Conservation (phyloP, 2,113 vertebrate species). For the Syngnathus floridae region DNA sequence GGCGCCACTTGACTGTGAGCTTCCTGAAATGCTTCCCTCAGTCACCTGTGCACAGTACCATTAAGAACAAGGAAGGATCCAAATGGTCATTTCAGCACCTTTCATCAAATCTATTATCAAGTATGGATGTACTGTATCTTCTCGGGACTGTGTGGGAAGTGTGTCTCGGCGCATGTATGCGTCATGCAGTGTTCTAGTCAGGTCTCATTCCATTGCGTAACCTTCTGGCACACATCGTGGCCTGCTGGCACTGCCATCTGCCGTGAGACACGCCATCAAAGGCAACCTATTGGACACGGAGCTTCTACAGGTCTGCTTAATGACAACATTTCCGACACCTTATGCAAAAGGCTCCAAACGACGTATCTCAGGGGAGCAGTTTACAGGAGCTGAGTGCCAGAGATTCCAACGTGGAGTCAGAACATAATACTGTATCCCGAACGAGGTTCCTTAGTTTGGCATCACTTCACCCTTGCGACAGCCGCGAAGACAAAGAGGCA, state of each 20-base stretch:
- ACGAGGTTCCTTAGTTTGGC: constrained; percentile 37
- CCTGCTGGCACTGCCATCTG: constrained; percentile 75
- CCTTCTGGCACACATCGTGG: constrained; percentile 65
- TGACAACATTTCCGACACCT: constrained; percentile 15
- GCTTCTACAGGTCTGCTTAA: constrained; percentile 49
- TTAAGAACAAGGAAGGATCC: background rate
- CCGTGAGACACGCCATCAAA: constrained; percentile 58
- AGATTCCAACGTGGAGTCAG: background rate
- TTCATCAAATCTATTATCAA: background rate
- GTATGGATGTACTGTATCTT: constrained; percentile 14
- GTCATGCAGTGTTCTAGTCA: constrained; percentile 54
- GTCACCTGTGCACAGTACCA: constrained; percentile 40
- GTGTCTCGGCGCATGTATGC: constrained; percentile 52
- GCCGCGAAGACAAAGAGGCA: constrained; percentile 47
- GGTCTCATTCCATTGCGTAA: constrained; percentile 73
- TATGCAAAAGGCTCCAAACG: constrained; percentile 14
- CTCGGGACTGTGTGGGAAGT: constrained; percentile 53
- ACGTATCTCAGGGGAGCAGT: constrained; percentile 15
- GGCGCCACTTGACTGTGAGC: constrained; percentile 40
- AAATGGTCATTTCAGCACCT: background rate
- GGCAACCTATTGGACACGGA: constrained; percentile 41
- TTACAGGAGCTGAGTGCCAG: constrained; percentile 14
- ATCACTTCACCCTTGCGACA: constrained; percentile 51
- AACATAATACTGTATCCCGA: constrained; percentile 3
- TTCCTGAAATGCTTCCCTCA: constrained; percentile 52